Conservation (phyloP, 2,888 invertebrate species). For the Abrostola tripartita region DNA sequence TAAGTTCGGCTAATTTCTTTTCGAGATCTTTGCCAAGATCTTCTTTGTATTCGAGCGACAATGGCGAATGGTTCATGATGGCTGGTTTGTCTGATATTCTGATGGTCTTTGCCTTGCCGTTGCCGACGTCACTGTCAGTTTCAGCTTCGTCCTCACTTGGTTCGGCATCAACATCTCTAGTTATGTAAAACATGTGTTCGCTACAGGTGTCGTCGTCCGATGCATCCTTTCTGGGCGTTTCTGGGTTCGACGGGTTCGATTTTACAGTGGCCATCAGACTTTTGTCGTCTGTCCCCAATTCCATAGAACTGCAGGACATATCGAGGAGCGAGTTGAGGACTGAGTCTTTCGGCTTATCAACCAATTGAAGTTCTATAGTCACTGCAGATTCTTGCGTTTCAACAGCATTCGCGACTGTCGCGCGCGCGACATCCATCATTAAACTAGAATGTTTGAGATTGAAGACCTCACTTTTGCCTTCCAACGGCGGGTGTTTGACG, state of each 20-base stretch:
- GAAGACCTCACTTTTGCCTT: constrained; percentile 16
- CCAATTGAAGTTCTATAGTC: not conserved
- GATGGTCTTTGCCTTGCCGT: constrained; percentile 2
- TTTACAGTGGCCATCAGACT: constrained; percentile 32
- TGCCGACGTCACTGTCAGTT: constrained; percentile 24
- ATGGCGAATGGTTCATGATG: constrained; percentile 3
- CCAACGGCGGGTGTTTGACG: constrained; percentile 25
- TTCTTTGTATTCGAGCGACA: constrained; percentile 50
- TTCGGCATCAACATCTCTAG: constrained; percentile 43
- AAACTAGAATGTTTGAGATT: constrained; percentile 1
- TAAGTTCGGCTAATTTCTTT: constrained; percentile 49
- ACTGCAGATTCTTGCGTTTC: not conserved
- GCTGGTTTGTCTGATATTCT: not conserved
- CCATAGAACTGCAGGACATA: constrained; percentile 63
- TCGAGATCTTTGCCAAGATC: constrained; percentile 37
- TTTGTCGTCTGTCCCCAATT: constrained; percentile 50
- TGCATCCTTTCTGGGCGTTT: constrained; percentile 1
- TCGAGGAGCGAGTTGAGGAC: constrained; percentile 68
- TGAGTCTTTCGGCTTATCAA: constrained; percentile 51
- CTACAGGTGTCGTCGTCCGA: constrained; percentile 38
- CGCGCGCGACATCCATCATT: not conserved
- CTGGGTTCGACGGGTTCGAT: constrained; percentile 31
- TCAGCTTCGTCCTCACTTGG: constrained; percentile 52
- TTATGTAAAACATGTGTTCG: constrained; percentile 65
- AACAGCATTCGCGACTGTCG: not conserved